Evolutionary conservation across 2,113 vertebrate genomes (phyloP), one percentile per base, ranked within the genome.

Genomic region (Oncorhynchus gorbuscha): DNA sequence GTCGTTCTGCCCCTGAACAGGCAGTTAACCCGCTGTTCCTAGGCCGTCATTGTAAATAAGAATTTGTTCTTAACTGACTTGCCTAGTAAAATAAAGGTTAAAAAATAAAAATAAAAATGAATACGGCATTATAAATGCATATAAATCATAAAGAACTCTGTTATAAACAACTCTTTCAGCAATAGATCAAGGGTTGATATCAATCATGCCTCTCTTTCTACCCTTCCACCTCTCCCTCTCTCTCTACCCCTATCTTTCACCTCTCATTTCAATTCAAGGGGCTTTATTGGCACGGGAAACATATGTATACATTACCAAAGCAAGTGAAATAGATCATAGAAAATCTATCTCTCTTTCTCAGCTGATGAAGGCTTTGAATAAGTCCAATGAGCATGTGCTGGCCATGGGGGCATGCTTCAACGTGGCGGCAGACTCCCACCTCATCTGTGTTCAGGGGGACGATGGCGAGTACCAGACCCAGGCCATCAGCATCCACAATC

Each of bases 401-500:
- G 98, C 98, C 0, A 94, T 98, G 22, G 98, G 96, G 0, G 96
- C 98, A 0, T 97, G 96, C 84, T 99, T 99, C 90, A 99, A 98
- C 0, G 96, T 98, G 88, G 94, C 94, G 14, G 97, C 97, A n/a
- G 98, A 99, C 83, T 99, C 98, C 0, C 98, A 99, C 74, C 95
- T 99, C n/a, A 98, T 99, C 85, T 99, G 98, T 30, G 97, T 99
- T 5, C 98, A 99, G 93, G 98, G 95, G 0, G 97, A 99, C 0
- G 96, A 99, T 0, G 96, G 97, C 74, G 97, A 98, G 87, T 99
- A 99, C 85, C 98, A 99, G 92, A 99, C 98, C 0, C 98, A 99
- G 89, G 98, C 98, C 77, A 99, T 99, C 94, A 99, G 97, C 91
- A 99, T 99, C 89, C 98, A 99, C 86, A 99, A 95, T 78, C 97